These are phyloP conservation scores for Dusona sp. DNA, from an alignment of 2,888 invertebrate genomes.

Conservation along the genomic window DNA sequence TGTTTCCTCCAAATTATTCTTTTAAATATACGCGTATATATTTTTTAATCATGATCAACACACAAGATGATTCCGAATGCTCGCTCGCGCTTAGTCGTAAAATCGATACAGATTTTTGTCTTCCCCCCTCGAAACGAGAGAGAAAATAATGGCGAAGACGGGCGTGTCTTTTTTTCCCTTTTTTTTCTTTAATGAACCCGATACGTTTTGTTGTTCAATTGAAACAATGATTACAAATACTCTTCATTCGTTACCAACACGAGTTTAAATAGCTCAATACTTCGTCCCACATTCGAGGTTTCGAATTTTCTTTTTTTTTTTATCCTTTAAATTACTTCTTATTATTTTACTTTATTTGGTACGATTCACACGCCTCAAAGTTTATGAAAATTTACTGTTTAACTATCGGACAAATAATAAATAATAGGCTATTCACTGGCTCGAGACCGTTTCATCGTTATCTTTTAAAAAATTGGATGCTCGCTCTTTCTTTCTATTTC, in stretches of 20 bases:
- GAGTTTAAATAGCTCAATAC: conserved; percentile 8
- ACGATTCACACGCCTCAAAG: conserved; percentile 75
- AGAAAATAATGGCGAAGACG: conserved; percentile 46
- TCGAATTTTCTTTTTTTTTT: conserved; percentile 34
- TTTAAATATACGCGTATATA: neutral
- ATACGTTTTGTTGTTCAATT: conserved; percentile 12
- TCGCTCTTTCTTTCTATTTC: conserved; percentile 9
- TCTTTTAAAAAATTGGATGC: conserved; percentile 37
- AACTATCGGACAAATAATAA: conserved; percentile 74
- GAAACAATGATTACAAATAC: conserved; percentile 54
- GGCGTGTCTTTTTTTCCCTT: conserved; percentile 8
- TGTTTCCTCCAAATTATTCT: conserved; percentile 26
- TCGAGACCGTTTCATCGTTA: conserved; percentile 70
- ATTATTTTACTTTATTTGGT: conserved; percentile 79
- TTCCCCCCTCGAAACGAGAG: conserved; percentile 42
- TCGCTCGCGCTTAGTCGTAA: conserved; percentile 60
- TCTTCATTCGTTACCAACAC: conserved; percentile 28
- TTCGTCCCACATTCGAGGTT: conserved; percentile 31
- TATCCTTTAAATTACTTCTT: conserved; percentile 71
- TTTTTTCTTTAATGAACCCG: conserved; percentile 28
- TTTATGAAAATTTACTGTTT: conserved; percentile 69
- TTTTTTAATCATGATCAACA: conserved; percentile 18
- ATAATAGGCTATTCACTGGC: conserved; percentile 75
- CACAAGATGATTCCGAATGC: conserved; percentile 63
- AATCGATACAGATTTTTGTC: conserved; percentile 39